Evolutionary conservation across 2,888 invertebrate genomes (phyloP), one percentile per base, ranked within the genome.

Genomic region (Schrankia costaestrigalis): DNA sequence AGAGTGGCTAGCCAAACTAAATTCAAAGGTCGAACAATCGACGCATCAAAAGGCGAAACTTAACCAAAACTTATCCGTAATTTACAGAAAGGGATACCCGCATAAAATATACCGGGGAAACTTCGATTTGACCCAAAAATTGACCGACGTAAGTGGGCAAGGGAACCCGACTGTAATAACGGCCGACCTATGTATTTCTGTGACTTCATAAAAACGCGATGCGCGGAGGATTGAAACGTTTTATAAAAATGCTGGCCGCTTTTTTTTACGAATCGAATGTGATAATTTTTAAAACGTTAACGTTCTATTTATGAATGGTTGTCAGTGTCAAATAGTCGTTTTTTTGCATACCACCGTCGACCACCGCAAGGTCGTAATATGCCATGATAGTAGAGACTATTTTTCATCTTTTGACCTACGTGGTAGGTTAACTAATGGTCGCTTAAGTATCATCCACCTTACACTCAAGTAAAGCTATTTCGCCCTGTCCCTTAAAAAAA

Each of bases 191-290:
- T 14, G 18, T 34, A 71, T 72, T 71, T 72, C 56, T 65, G 67
- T 37, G 72, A 73, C 70, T 77, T 68, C 74, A 78, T 79, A 79
- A 77, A 78, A 76, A 54, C 46, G 57, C 56, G 43, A 30, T 40
- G 35, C 39, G 31, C 46, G 33, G 50, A 39, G 41, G 35, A 46
- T 49, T 50, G 41, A 40, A 31, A 28, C 19, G 17, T 9, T 18
- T n/a, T 18, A 18, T 18, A 3, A 18, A 26, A 35, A 29, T 11
- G 26, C 30, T 12, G 12, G 8, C 21, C 14, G 26, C 26, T 35
- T 15, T 15, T 10, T 30, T 35, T 35, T 30, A n/a, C 17, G 11
- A 22, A 30, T 22, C 8, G 10, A 14, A 14, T 6, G 11, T 1
- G 18, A 19, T 3, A 11, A 21, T 26, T 32, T 32, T 27, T 11